Conservation (phyloP, 1,140 invertebrate genomes). For the Sogatella furcifera region DNA sequence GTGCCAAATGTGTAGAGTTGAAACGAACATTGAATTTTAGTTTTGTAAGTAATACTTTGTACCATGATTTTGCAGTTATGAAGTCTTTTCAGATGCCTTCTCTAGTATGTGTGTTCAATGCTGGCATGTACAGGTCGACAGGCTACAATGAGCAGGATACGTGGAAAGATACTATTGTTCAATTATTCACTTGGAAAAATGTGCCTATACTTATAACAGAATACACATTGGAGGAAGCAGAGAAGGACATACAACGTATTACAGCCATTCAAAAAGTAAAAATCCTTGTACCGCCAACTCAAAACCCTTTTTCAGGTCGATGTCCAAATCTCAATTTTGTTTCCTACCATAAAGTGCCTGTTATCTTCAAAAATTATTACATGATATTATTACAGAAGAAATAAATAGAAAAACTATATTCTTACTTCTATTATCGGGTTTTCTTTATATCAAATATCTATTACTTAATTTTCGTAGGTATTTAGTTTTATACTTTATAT, state of each 20-base stretch:
- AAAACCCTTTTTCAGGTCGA: slow-evolving; percentile 51
- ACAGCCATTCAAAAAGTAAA: slow-evolving; percentile 33
- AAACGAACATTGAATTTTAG: slow-evolving; percentile 37
- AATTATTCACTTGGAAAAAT: slow-evolving; percentile 34
- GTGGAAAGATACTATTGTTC: slow-evolving; percentile 48
- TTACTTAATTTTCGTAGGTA: too few species aligned
- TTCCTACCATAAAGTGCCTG: slow-evolving; percentile 51
- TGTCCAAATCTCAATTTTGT: slow-evolving; percentile 62
- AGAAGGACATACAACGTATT: slow-evolving; percentile 43
- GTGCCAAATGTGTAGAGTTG: slow-evolving; percentile 34
- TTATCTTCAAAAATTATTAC: slow-evolving; percentile 62
- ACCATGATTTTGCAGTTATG: slow-evolving; percentile 42
- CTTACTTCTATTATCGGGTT: too few species aligned
- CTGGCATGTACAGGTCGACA: slow-evolving; percentile 51
- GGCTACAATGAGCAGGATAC: slow-evolving; percentile 47
- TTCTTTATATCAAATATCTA: too few species aligned
- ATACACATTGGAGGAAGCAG: slow-evolving; percentile 50
- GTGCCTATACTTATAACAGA: slow-evolving; percentile 50
- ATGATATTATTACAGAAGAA: background rate
- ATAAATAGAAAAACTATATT: background rate
- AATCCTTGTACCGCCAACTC: slow-evolving; percentile 37
- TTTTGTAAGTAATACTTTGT: slow-evolving; percentile 43
- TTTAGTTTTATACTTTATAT: too few species aligned
- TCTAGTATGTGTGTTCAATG: slow-evolving; percentile 57
- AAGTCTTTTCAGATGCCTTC: slow-evolving; percentile 39